Conservation (phyloP, 1,140 invertebrate genomes). For the Camponotus pennsylvanicus region DNA sequence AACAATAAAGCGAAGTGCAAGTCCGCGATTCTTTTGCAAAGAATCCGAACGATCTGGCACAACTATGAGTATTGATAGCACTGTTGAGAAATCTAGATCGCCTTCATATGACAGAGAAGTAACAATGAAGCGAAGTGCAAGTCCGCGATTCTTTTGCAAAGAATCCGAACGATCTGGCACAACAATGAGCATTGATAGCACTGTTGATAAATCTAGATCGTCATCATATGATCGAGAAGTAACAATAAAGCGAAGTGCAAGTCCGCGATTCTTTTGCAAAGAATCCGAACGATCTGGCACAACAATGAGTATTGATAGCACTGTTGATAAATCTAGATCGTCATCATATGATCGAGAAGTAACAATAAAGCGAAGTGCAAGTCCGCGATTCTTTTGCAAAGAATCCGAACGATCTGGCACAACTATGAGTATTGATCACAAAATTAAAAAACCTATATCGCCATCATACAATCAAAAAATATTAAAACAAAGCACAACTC, state of each 20-base stretch:
- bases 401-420: slow-evolving; percentile 5
- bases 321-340: background rate
- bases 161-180: slow-evolving; percentile 5
- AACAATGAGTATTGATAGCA: background rate
- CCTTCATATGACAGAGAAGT: background rate
- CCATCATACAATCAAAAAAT: background rate
- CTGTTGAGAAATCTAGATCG: background rate
- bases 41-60: slow-evolving; percentile 33
- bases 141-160: background rate
- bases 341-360: background rate
- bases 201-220: background rate
- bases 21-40: slow-evolving; percentile 42
- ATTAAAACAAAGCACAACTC: background rate
- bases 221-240: background rate
- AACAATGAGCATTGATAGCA: background rate
- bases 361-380: background rate
- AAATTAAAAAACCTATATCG: background rate
- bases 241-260: background rate
- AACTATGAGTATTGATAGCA: background rate
- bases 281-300: slow-evolving; percentile 33
- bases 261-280: slow-evolving; percentile 42
- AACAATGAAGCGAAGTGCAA: background rate
- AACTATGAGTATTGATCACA: background rate
- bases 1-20: background rate
- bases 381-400: background rate